Percentiles rank a stretch among this genome's conserved stretches.
Conservation (phyloP, 2,888 invertebrate species). For the Cheilosia grossa region DNA sequence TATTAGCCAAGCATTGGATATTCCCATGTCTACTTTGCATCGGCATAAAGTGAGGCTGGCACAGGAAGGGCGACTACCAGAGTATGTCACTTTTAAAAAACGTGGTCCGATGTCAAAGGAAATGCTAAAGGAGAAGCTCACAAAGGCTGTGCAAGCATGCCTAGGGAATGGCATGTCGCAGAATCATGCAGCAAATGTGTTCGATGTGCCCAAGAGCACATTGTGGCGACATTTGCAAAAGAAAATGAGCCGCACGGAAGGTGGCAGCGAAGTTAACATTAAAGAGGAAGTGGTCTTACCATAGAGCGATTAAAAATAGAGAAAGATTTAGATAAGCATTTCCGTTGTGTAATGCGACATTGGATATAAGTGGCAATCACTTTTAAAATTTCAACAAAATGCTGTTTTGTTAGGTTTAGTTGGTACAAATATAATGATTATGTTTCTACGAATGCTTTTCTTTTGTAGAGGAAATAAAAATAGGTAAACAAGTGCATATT, state of each 20-base stretch:
- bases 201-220: slow-evolving; percentile 82
- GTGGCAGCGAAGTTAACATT: slow-evolving; percentile 68
- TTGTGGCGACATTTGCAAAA: slow-evolving; percentile 82
- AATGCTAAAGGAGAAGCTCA: slow-evolving; percentile 80
- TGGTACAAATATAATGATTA: slow-evolving; percentile 5
- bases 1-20: slow-evolving; percentile 82
- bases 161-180: slow-evolving; percentile 82
- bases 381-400: not conserved
- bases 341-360: not conserved
- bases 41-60: slow-evolving; percentile 82
- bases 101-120: slow-evolving; percentile 82
- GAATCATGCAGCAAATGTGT: slow-evolving; percentile 82
- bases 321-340: not conserved
- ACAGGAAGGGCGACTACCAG: slow-evolving; percentile 81
- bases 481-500: not conserved
- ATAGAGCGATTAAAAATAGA: slow-evolving; percentile 42
- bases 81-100: slow-evolving; percentile 80
- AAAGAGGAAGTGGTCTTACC: slow-evolving; percentile 78
- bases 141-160: slow-evolving; percentile 82
- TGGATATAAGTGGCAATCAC: not conserved
- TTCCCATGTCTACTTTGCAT: slow-evolving; percentile 83
- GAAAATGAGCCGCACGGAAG: slow-evolving; percentile 77
- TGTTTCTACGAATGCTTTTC: slow-evolving; percentile 16
- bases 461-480: slow-evolving; percentile 37
- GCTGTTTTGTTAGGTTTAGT: slow-evolving; percentile 2